Evolutionary conservation across 2,113 vertebrate species (phyloP), one percentile per base, ranked within the genome.

Genomic region (Clarias gariepinus): DNA sequence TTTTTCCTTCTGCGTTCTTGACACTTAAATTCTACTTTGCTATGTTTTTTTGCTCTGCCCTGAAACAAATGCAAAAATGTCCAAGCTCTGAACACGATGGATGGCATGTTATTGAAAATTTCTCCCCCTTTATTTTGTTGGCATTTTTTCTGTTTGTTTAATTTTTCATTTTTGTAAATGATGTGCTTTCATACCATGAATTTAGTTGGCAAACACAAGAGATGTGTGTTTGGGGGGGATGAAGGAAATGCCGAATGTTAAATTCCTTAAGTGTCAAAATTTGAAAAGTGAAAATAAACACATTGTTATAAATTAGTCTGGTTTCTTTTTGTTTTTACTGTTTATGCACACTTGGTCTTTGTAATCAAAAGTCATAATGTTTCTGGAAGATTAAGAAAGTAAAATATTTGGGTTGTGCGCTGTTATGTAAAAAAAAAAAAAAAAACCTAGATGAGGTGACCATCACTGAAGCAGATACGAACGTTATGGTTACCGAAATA

Each of bases 241-340:
- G 84, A 77, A 84, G 86, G 85, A 78, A 87, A 89, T 60, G 71
- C 36, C 18, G 23, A 87, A 82, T 53, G 73, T 76, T 66, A 81
- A 91, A 60, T 86, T 74, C 82, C 68, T 88, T 84, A 83, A 87
- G 89, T 85, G 89, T 80, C 81, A 89, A 87, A 86, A 81, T 89
- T 87, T 90, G 86, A 88, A 90, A 93, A 94, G 91, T 92, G 87
- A 92, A 94, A 94, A 93, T 94, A 95, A 95, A 89, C 77, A 84
- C 25, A 41, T 85, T 85, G 60, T 80, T 69, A 80, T 86, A 41
- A 86, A 86, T 57, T 58, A 13, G 18, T 16, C 18, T 71, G 28
- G 33, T 57, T 33, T 41, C 11, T 58, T 53, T 23, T 71, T 63
- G 3, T 28, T 21, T 30, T 53, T n/a, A 5, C 3, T n/a, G 23